Base-by-base conservation (phyloP, 2,888 invertebrate genomes). In the Oasisia sp. region DNA sequence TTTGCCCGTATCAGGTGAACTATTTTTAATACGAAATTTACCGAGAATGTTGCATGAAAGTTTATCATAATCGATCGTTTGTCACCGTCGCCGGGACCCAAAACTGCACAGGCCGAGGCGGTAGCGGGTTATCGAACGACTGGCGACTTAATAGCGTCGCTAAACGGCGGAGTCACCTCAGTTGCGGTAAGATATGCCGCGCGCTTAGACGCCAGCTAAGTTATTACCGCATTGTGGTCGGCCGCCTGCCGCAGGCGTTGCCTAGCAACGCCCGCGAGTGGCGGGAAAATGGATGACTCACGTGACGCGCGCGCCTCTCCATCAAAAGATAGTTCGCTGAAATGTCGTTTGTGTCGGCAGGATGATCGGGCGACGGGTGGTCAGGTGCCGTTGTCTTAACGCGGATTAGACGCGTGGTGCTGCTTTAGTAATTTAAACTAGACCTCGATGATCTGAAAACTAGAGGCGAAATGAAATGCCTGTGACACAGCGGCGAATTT, bases 141-240 rank as follows among this genome's bases (percentile, higher is more conserved):
- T 27, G 27, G n/a, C 74, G 74, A 74, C 74, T 74, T 74, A 74
- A 27, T 74, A 74, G 74, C 74, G 74, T 19, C 74, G 74, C 74
- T 74, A 74, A 74, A 74, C n/a, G 74, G 5, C 74, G 27, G 74
- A 19, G 74, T 74, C 27, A 74, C 27, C 74, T 74, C 27, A 74
- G 74, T 19, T 74, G n/a, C 74, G 74, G 74, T 74, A 74, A 74
- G 74, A 74, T 74, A 74, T 74, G 74, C 74, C 74, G 74, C 0
- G 74, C 3, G 74, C 27, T 74, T 74, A 74, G 74, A 74, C 27
- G 74, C 74, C 74, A 19, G 74, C n/a, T 74, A 74, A 74, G 74
- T 74, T 74, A 74, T 74, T 74, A 74, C 74, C 74, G 74, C 74
- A 74, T 74, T 74, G 74, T 74, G 74, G 74, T 74, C 50, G 74